phyloP scores from a whole-genome alignment of 1,140 invertebrate species.

The Scaptomyza pallida region DNA sequence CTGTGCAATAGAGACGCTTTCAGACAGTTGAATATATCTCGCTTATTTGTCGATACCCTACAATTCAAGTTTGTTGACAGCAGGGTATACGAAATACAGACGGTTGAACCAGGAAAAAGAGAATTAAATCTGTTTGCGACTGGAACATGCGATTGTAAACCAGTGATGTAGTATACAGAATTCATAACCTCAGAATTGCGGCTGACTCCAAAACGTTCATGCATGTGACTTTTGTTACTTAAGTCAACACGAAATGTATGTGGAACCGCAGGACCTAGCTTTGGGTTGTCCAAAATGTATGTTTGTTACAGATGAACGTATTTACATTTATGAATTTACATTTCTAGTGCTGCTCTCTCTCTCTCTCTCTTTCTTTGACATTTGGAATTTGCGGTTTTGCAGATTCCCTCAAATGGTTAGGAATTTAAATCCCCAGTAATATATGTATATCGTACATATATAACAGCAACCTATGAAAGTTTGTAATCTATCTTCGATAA shows the following conservation, averaged over 20 bases:
- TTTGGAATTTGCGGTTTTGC: slow-evolving; percentile 11
- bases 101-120: too few species aligned
- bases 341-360: too few species aligned
- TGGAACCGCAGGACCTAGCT: not conserved
- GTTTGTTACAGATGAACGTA: not conserved
- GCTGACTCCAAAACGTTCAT: not conserved
- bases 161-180: slow-evolving; percentile 18
- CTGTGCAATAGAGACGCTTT: too few species aligned
- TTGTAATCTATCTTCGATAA: too few species aligned
- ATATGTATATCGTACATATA: too few species aligned
- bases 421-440: too few species aligned
- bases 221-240: slow-evolving; percentile 39
- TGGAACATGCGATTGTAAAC: too few species aligned
- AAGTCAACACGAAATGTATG: slow-evolving; percentile 24
- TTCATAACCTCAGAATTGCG: slow-evolving; percentile 53
- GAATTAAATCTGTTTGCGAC: slow-evolving; percentile 8
- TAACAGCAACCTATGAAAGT: too few species aligned
- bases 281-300: not conserved
- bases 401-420: not conserved
- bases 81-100: not conserved
- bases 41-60: too few species aligned
- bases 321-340: not conserved
- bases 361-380: too few species aligned
- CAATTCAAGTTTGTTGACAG: too few species aligned
- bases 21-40: too few species aligned